Percentiles rank a stretch among this genome's conserved stretches.
phyloP scores from a whole-genome alignment of 2,888 invertebrate genomes.

The Meliscaeva auricollis region DNA sequence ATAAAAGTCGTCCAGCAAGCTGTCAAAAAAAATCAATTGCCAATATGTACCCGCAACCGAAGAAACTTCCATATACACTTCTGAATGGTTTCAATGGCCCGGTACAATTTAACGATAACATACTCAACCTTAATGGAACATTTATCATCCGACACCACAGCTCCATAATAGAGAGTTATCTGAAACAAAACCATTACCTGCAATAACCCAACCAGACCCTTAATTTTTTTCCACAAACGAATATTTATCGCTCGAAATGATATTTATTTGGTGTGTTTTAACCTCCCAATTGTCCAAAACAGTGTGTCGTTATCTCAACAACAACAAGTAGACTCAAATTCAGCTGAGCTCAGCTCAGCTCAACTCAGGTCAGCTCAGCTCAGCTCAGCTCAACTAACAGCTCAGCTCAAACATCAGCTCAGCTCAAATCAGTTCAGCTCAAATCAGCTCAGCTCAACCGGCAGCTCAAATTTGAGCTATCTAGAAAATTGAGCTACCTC shows the following conservation, averaged over 20 bases:
- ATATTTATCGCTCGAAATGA: not conserved
- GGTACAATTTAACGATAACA: slow-evolving; percentile 5
- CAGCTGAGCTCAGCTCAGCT: too few relatives aligned
- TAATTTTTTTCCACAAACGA: not conserved
- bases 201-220: slow-evolving; percentile 8
- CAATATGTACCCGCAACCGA: not conserved
- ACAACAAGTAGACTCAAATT: too few relatives aligned
- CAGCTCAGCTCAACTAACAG: too few relatives aligned
- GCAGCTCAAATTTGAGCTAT: too few relatives aligned
- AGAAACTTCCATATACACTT: not conserved
- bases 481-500: too few relatives aligned
- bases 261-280: too few relatives aligned
- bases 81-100: slow-evolving; percentile 11
- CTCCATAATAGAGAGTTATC: slow-evolving; percentile 2
- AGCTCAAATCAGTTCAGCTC: too few relatives aligned
- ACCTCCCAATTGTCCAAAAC: too few relatives aligned
- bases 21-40: not conserved
- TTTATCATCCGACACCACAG: slow-evolving; percentile 14
- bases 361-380: too few relatives aligned
- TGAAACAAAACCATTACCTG: slow-evolving; percentile 11
- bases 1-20: slow-evolving; percentile 4
- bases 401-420: too few relatives aligned
- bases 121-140: slow-evolving; percentile 2
- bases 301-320: too few relatives aligned
- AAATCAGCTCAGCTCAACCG: too few relatives aligned